Evolutionary conservation across 2,113 vertebrate species (phyloP), one percentile per base, ranked within the genome.

Genomic region (Trematomus loennbergii): DNA sequence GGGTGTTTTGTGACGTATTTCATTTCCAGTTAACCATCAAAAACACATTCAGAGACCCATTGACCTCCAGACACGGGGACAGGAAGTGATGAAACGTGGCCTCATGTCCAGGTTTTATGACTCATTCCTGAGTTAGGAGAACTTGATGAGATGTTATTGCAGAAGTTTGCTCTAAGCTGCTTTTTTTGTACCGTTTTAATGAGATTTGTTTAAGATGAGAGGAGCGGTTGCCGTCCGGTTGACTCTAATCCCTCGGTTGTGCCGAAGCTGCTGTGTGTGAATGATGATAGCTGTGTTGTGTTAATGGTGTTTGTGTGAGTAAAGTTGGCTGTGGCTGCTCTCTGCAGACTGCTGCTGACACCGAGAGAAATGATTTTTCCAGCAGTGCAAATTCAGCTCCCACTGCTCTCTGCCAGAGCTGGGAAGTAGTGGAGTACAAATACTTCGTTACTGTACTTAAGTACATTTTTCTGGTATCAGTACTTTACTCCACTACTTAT

Each of bases 281-380:
- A 85, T 79, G 75, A 87, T 83, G 74, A 73, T 65, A 77, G 79
- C 70, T 13, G 36, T 59, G 45, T 80, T 66, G 78, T 76, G 86
- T 43, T 89, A 75, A 81, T 79, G 62, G 72, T 76, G 17, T 84
- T 87, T 82, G 74, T 68, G 66, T 82, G 76, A 69, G 72, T 68
- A 75, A 81, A 85, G 82, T 78, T 68, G 77, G 59, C 59, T 83
- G 73, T 54, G 84, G 57, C 9, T 20, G 72, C 60, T 80, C 72
- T 65, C 63, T 46, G 75, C 72, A 77, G 57, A 33, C 68, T 18
- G 68, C 55, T 57, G 1, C 50, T 76, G 81, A 86, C 82, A 66
- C 55, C 20, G 25, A 75, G 86, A 82, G 64, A 87, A 64, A 82
- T 70, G 57, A 65, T 69, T 46, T 10, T 48, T 65, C 67, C 78